Percentiles rank a stretch among this genome's conserved stretches.
These are phyloP conservation scores for Bombyx mori DNA, from an alignment of 1,140 invertebrate genomes.

Conservation along the genomic window DNA sequence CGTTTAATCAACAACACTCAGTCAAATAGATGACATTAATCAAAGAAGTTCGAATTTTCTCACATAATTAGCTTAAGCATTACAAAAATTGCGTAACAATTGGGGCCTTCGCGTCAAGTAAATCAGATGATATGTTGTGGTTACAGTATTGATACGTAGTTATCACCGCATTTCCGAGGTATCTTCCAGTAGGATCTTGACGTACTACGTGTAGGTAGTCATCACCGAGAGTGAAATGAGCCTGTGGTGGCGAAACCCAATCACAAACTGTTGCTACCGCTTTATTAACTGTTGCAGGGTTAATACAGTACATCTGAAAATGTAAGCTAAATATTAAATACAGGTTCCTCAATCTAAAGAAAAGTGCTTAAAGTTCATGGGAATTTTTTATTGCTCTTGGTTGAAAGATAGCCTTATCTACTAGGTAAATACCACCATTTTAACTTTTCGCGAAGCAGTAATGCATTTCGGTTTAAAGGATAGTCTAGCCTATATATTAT, in stretches of 20 bases:
- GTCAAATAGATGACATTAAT: background rate
- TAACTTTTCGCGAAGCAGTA: too few species aligned
- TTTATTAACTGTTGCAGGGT: constrained; percentile 41
- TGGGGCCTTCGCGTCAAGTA: background rate
- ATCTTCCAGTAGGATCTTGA: constrained; percentile 40
- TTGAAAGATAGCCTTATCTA: too few species aligned
- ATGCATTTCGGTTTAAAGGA: too few species aligned
- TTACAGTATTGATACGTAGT: constrained; percentile 50
- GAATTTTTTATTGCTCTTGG: too few species aligned
- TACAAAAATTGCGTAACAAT: constrained; percentile 1
- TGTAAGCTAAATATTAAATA: constrained; percentile 1
- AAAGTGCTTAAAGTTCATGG: too few species aligned
- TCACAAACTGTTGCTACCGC: constrained; percentile 45
- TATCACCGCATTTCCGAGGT: constrained; percentile 47
- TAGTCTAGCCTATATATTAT: too few species aligned
- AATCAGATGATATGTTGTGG: constrained; percentile 28
- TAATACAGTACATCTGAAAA: constrained; percentile 45
- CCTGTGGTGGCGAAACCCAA: constrained; percentile 49
- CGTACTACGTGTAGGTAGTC: constrained; percentile 51
- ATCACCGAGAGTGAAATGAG: constrained; percentile 46
- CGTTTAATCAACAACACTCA: background rate
- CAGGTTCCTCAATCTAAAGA: too few species aligned
- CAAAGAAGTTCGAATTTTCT: background rate
- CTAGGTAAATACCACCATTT: too few species aligned
- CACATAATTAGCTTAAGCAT: background rate